Evolutionary conservation across 2,888 invertebrate genomes (phyloP).

Genomic region (Reticulitermes lucifugus): DNA sequence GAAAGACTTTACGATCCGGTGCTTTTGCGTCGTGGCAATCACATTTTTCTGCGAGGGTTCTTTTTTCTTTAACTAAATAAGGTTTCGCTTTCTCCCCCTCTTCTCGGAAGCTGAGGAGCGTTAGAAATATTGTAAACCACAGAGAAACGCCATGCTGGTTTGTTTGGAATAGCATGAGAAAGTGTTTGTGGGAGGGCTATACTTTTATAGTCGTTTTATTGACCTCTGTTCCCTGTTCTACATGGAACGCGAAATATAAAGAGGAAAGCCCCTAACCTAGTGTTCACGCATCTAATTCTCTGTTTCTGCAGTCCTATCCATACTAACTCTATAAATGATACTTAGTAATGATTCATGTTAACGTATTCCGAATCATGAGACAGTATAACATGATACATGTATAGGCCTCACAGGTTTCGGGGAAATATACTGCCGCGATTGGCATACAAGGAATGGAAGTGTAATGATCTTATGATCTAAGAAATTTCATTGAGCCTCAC

Average conservation of each 20-base stretch:
- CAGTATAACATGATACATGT: too few relatives aligned
- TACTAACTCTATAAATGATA: too few relatives aligned
- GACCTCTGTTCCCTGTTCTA: conserved; percentile 9
- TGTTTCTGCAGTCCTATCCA: too few relatives aligned
- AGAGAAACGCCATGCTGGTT: conserved; percentile 20
- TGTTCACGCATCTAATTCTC: too few relatives aligned
- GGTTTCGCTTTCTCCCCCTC: conserved; percentile 30
- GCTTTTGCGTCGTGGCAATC: conserved; percentile 36
- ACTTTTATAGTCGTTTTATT: conserved; percentile 27
- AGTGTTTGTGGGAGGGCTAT: neutral
- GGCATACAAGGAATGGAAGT: too few relatives aligned
- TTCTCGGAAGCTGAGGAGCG: conserved; percentile 8
- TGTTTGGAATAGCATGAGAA: neutral
- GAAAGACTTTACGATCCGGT: conserved; percentile 38
- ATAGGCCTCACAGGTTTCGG: too few relatives aligned
- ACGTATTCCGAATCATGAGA: too few relatives aligned
- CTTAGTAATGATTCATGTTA: too few relatives aligned
- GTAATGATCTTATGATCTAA: too few relatives aligned
- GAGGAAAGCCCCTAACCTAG: too few relatives aligned
- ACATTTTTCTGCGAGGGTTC: conserved; percentile 35
- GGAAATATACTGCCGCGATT: too few relatives aligned
- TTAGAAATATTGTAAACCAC: conserved; percentile 40
- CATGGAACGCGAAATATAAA: neutral
- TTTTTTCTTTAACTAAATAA: conserved; percentile 18
- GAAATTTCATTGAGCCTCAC: too few relatives aligned